These are phyloP conservation scores for Plecotus auritus DNA, from an alignment of 2,113 vertebrate genomes.

Conservation along the genomic window DNA sequence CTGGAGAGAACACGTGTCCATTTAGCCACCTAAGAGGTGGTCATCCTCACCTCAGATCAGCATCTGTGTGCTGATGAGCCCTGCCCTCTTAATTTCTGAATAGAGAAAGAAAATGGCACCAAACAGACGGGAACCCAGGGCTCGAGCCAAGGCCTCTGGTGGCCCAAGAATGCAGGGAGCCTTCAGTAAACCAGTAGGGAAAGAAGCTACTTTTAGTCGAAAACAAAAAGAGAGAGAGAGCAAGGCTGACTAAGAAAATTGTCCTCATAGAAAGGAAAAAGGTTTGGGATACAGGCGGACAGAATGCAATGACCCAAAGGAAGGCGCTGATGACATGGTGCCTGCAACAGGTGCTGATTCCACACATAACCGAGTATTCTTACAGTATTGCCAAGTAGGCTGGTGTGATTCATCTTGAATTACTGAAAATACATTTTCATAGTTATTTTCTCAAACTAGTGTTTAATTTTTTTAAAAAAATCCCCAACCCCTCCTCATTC, in stretches of 20 bases:
- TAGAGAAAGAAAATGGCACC: neutral
- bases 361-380: neutral
- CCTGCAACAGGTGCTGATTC: neutral
- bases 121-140: neutral
- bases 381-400: neutral
- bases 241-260: neutral
- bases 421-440: neutral
- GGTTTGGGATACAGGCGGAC: neutral
- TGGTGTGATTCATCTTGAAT: neutral
- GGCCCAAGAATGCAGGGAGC: neutral
- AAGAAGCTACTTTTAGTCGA: neutral
- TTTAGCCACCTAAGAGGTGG: neutral
- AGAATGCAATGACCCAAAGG: neutral
- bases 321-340: neutral
- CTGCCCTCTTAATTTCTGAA: constrained; percentile 53
- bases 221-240: neutral
- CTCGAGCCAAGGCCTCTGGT: neutral
- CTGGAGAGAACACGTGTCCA: neutral
- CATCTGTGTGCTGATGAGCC: neutral
- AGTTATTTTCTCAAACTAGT: neutral
- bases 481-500: neutral
- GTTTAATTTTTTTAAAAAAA: neutral
- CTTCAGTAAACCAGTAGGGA: constrained; percentile 27
- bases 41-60: neutral
- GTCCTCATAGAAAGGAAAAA: constrained; percentile 19